Conservation (phyloP, 2,797 vertebrate species). For the Paramormyrops hopkinsi region DNA sequence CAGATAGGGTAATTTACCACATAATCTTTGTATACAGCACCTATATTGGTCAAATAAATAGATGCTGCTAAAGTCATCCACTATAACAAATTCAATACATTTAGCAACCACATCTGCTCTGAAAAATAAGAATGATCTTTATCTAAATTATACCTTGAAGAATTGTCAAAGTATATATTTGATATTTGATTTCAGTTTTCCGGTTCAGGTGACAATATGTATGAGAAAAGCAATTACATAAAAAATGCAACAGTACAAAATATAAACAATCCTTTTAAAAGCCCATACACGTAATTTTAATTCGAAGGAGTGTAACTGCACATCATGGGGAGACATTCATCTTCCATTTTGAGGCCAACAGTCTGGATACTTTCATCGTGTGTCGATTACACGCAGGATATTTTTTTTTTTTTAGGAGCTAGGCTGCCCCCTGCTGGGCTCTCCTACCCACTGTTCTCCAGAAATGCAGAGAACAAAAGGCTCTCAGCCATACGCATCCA, state of each 20-base stretch:
- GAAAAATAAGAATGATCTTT: slow-evolving; percentile 1
- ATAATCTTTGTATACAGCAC: not conserved
- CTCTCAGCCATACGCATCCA: not conserved
- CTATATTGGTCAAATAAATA: not conserved
- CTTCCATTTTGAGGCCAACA: slow-evolving; percentile 10
- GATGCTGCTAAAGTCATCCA: not conserved
- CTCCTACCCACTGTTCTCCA: not conserved
- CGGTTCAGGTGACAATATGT: not conserved
- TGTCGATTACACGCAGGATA: not conserved
- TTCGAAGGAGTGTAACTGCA: not conserved
- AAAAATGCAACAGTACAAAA: not conserved
- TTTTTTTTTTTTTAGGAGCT: slow-evolving; percentile 13
- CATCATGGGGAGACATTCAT: not conserved
- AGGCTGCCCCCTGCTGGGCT: slow-evolving; percentile 18
- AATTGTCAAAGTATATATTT: not conserved
- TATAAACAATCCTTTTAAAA: not conserved
- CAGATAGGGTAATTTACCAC: not conserved
- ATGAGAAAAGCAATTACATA: not conserved
- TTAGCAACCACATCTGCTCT: not conserved
- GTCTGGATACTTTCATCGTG: not conserved
- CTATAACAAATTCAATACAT: not conserved
- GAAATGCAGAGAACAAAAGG: not conserved
- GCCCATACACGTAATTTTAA: not conserved
- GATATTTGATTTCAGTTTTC: not conserved
- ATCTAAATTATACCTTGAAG: not conserved